Conservation (phyloP, 2,113 vertebrate genomes). For the Saiga tatarica region DNA sequence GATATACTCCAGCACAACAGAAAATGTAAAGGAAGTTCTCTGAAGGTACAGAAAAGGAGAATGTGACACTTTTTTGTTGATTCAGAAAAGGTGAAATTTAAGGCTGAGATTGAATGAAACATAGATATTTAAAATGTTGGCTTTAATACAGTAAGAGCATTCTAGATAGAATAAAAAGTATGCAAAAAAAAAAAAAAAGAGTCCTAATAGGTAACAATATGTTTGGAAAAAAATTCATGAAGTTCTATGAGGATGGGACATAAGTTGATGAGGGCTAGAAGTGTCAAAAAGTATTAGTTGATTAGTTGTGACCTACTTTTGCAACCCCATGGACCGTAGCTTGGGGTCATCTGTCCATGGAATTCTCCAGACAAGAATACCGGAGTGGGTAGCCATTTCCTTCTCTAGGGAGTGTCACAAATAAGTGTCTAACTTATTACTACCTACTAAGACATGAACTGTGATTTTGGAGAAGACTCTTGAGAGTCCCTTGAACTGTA, state of each 20-base stretch:
- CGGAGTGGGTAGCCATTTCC: not conserved
- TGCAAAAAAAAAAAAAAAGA: rapidly evolving
- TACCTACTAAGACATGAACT: not conserved
- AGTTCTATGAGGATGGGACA: not conserved
- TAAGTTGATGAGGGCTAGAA: not conserved
- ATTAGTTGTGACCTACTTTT: not conserved
- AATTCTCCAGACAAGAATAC: not conserved
- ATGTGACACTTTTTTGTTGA: not conserved
- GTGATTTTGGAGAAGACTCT: too few species aligned
- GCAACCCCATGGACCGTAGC: not conserved
- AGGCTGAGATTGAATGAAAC: not conserved
- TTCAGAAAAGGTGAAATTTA: not conserved
- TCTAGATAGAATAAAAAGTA: not conserved
- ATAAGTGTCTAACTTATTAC: not conserved
- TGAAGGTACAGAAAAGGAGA: not conserved
- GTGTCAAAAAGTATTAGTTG: not conserved
- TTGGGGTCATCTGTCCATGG: not conserved
- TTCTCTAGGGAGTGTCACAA: not conserved
- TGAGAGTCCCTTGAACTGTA: too few species aligned
- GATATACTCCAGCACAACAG: not conserved
- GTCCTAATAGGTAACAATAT: not conserved
- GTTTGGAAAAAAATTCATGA: not conserved
- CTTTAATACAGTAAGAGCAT: not conserved
- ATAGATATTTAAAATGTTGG: not conserved
- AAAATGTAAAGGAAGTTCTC: not conserved